Evolutionary conservation across 2,888 invertebrate genomes (phyloP), one percentile per base, ranked within the genome.

Genomic region (Amiota communis): DNA sequence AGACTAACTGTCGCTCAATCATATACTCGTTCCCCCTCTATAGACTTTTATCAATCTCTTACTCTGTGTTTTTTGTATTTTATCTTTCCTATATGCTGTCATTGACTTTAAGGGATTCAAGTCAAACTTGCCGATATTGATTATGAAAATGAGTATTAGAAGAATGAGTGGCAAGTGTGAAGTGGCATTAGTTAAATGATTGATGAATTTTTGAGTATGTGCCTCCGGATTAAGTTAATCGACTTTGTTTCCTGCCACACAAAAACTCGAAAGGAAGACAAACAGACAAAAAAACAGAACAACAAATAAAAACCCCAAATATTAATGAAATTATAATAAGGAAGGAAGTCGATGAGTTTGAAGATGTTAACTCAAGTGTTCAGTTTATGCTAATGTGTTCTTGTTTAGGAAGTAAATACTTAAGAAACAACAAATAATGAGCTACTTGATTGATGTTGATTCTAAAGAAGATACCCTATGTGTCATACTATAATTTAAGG

Each of bases 171-270:
- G 59, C 17, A 51, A 68, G 67, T 68, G 71, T 79, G 78, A 82
- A 82, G 83, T 76, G 78, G 79, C 82, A 82, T 78, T 79, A 79
- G 82, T 75, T 74, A 76, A 83, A 84, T 83, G 86, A 83, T 85
- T 85, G 83, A 83, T 83, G 83, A 80, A 76, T 76, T 76, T 76
- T 76, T 83, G 79, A 80, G 85, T 78, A 68, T 17, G 81, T 36
- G 36, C 36, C 36, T 36, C 76, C 74, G 81, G 82, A 84, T 82
- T 83, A 84, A 82, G 84, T 82, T 83, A 83, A 83, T 83, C 86
- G 86, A 82, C 81, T 82, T 85, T 85, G 85, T 36, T 36, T 2
- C 6, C 36, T 36, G 36, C 36, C 36, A 36, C 36, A 36, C 36
- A 36, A 36, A 36, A 36, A 36, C 6, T 23, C 3, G 23, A 23